Evolutionary conservation across 2,797 vertebrate genomes (phyloP), one percentile per base, ranked within the genome.

Genomic region (Myotis findleyi): DNA sequence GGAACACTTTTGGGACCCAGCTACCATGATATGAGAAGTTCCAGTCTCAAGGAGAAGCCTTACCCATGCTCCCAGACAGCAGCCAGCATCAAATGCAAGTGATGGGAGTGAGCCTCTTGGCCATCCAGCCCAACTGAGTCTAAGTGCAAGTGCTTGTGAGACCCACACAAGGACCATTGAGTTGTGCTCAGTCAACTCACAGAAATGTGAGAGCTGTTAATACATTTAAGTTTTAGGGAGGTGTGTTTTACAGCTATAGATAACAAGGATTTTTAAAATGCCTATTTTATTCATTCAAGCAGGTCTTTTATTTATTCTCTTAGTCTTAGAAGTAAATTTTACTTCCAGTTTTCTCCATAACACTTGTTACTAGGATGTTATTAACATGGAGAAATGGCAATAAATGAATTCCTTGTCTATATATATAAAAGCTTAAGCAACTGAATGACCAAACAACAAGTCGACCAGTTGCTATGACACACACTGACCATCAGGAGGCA

Each of bases 351-450:
- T 87, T 85, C 51, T 95, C 33, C 14, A n/a, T 86, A 93, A 87
- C 33, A 20, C 79, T 96, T 79, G 77, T 96, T 94, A 92, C 77
- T 95, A 64, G 93, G 80, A 95, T 96, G 89, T 94, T 97, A 96
- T 96, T 97, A 97, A 96, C 95, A 93, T 94, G 80, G 77, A 97
- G 93, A 98, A 98, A 97, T 97, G 95, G 91, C 92, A 97, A 95
- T 98, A 89, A 97, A 97, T 95, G 91, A 95, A 96, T 97, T 98
- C 92, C 92, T 97, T 95, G 97, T 59, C 57, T 59, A 2, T 59
- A 5, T 59, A 27, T 62, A 62, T 62, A 62, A 7, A 62, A 62
- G 59, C 59, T 12, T 62, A 62, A 62, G 59, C 12, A 13, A 62
- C 27, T 30, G 59, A 30, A 30, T 0, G 12, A 6, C 25, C 12